These are phyloP conservation scores for Heloderma charlesbogerti DNA, from an alignment of 2,113 vertebrate species.

Conservation along the genomic window DNA sequence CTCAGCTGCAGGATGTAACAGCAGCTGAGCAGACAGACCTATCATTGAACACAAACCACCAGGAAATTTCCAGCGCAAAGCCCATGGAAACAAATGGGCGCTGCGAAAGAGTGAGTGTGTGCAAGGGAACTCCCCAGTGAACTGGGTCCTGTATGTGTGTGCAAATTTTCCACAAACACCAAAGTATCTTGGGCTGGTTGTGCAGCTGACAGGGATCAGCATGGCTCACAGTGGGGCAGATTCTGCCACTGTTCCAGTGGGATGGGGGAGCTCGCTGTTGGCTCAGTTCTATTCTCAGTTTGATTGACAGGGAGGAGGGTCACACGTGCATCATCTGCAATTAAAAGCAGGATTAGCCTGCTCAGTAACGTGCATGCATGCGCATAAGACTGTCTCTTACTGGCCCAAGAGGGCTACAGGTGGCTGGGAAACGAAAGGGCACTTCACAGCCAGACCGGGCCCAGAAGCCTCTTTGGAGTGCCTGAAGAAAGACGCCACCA, in stretches of 20 bases:
- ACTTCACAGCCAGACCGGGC: not conserved
- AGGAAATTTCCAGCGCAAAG: not conserved
- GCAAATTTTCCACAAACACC: not conserved
- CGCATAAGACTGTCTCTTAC: not conserved
- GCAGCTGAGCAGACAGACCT: too few relatives aligned
- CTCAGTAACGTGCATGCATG: slow-evolving; percentile 54
- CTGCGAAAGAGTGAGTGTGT: not conserved
- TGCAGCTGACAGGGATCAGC: not conserved
- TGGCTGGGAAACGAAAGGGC: not conserved
- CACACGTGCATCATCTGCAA: slow-evolving; percentile 52
- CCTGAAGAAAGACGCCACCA: not conserved
- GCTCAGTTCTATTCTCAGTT: not conserved
- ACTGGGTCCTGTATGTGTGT: not conserved
- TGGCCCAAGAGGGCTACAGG: not conserved
- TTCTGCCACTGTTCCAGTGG: not conserved
- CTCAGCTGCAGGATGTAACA: too few relatives aligned
- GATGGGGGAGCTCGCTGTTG: not conserved
- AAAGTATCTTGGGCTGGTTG: not conserved
- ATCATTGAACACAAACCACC: not conserved
- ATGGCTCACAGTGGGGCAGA: not conserved
- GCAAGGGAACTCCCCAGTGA: not conserved
- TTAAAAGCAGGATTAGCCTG: slow-evolving; percentile 64
- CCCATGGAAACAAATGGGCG: not conserved
- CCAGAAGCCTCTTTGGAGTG: too few relatives aligned
- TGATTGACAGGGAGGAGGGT: not conserved